phyloP scores from a whole-genome alignment of 2,888 invertebrate genomes.

The Cheilosia grossa region DNA sequence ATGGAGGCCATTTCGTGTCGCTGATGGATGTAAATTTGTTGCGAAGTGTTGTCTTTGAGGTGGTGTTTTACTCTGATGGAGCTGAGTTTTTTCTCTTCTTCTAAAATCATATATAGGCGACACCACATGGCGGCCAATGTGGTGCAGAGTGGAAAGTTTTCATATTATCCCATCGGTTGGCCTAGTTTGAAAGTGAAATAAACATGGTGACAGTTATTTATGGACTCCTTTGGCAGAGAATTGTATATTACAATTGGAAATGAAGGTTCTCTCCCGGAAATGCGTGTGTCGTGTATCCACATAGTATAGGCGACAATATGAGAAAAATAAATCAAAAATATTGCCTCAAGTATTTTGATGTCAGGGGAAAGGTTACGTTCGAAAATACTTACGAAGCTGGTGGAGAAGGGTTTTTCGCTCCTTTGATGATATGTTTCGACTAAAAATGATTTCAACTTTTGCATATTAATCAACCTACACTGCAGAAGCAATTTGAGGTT shows the following conservation, averaged over 20 bases:
- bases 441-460: too few relatives aligned
- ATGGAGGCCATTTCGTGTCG: slow-evolving; percentile 61
- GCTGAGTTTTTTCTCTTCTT: not conserved
- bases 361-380: not conserved
- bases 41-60: slow-evolving; percentile 66
- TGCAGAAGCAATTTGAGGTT: too few relatives aligned
- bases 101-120: not conserved
- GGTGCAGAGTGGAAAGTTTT: slow-evolving; percentile 61
- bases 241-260: slow-evolving; percentile 37
- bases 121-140: slow-evolving; percentile 63
- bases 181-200: slow-evolving; percentile 37
- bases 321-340: slow-evolving; percentile 5
- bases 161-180: slow-evolving; percentile 25
- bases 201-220: slow-evolving; percentile 63
- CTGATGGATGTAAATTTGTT: slow-evolving; percentile 74
- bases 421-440: too few relatives aligned
- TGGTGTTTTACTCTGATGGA: slow-evolving; percentile 10
- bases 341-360: not conserved
- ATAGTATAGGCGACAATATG: not conserved
- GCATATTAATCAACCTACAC: too few relatives aligned
- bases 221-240: slow-evolving; percentile 43
- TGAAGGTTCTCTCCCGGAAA: slow-evolving; percentile 29
- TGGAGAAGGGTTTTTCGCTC: too few relatives aligned
- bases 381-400: too few relatives aligned
- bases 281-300: not conserved